Percentiles rank a stretch among this genome's conserved stretches.
Evolutionary conservation across 2,797 vertebrate species (phyloP).

Genomic region (Hipposideros larvatus): DNA sequence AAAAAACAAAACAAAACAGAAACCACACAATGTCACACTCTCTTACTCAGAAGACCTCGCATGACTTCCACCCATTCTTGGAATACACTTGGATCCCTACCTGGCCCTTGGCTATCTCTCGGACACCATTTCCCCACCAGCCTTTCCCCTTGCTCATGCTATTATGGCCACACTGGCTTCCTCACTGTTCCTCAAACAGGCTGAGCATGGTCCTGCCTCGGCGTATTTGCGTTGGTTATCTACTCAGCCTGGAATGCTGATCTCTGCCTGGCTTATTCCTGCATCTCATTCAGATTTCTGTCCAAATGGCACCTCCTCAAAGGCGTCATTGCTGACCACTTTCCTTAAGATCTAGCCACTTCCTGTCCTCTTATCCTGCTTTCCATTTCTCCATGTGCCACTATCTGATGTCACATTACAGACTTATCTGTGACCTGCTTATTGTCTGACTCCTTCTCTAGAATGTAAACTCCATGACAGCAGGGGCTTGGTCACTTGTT

Average conservation of each 20-base stretch:
- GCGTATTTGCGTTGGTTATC: not conserved
- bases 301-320: not conserved
- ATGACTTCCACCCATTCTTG: rapidly evolving
- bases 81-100: not conserved
- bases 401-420: not conserved
- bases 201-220: not conserved
- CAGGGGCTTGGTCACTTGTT: not conserved
- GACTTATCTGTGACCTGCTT: not conserved
- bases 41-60: not conserved
- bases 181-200: too few species aligned
- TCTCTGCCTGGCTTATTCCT: not conserved
- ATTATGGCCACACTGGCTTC: not conserved
- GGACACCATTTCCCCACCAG: not conserved
- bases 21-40: too few species aligned
- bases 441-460: not conserved
- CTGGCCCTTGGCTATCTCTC: not conserved
- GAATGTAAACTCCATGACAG: not conserved
- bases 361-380: not conserved
- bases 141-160: not conserved
- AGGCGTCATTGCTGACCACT: not conserved
- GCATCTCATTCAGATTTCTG: not conserved
- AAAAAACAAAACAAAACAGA: too few species aligned
- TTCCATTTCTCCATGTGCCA: not conserved
- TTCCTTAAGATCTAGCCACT: not conserved
- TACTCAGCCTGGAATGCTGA: not conserved